phyloP scores from a whole-genome alignment of 2,797 vertebrate genomes.

The Sitta carolinensis region DNA sequence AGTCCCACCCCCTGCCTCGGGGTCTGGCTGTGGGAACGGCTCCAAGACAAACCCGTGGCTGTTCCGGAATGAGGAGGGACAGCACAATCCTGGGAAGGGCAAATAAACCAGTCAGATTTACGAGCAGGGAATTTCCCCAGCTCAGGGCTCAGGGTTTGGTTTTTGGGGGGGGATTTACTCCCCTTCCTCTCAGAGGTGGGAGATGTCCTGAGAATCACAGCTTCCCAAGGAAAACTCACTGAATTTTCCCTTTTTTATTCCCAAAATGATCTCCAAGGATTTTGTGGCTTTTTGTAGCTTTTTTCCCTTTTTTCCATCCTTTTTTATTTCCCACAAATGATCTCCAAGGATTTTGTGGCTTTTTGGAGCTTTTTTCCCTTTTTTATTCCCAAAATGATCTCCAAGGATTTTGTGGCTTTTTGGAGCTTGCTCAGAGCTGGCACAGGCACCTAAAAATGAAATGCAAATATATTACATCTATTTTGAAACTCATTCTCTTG shows the following conservation, averaged over 20 bases:
- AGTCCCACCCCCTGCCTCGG: neutral
- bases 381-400: neutral
- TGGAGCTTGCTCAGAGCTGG: accelerated
- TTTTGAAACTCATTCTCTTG: neutral
- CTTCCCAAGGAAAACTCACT: accelerated
- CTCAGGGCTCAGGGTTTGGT: accelerated
- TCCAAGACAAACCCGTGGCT: accelerated
- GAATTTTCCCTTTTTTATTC: neutral
- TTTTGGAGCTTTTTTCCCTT: too few species aligned
- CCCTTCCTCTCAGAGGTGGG: accelerated
- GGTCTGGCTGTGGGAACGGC: neutral
- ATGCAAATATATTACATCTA: accelerated
- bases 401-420: accelerated
- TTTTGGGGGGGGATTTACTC: accelerated
- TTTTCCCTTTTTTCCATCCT: too few species aligned
- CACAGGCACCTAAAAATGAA: neutral
- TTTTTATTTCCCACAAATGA: neutral
- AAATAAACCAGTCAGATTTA: neutral
- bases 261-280: accelerated
- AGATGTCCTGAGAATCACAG: neutral
- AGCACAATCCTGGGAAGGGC: accelerated
- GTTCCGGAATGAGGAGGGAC: neutral
- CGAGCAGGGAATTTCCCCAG: neutral
- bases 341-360: accelerated
- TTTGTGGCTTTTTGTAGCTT: accelerated